A percentile compares a stretch with the other conserved stretches of the same genome.
phyloP scores from a whole-genome alignment of 2,113 vertebrate species.

The Dryoscopus gambensis region DNA sequence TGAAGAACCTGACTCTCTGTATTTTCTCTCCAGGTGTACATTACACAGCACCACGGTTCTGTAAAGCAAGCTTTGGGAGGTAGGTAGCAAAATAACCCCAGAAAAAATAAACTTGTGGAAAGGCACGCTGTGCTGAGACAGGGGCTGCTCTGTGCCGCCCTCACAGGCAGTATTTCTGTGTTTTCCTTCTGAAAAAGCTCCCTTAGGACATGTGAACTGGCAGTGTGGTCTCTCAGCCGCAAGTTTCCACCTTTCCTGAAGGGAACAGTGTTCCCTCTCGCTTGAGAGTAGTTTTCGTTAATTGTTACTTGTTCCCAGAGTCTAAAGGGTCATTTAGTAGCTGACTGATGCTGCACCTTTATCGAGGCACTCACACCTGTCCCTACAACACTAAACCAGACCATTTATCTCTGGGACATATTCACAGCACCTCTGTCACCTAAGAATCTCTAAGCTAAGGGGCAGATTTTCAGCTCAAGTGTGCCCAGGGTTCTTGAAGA shows the following conservation, averaged over 20 bases:
- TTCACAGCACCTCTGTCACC: background rate
- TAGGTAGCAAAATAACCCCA: slow-evolving; percentile 9
- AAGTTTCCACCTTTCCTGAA: background rate
- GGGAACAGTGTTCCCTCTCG: background rate
- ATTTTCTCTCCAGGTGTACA: background rate
- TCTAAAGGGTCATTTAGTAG: background rate
- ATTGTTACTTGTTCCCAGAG: background rate
- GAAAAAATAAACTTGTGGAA: slow-evolving; percentile 20
- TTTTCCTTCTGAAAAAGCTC: background rate
- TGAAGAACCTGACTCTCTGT: background rate
- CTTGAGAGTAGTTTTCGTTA: background rate
- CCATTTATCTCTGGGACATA: background rate
- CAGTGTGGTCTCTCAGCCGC: background rate
- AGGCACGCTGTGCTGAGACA: background rate
- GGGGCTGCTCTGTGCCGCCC: background rate
- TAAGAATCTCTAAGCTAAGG: background rate
- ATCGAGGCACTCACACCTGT: background rate
- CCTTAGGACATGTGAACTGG: background rate
- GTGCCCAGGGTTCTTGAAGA: background rate
- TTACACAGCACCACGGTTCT: background rate
- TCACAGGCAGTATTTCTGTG: background rate
- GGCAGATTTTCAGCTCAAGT: background rate
- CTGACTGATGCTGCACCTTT: background rate
- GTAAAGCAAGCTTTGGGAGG: background rate
- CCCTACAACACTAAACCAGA: background rate